phyloP scores from a whole-genome alignment of 2,888 invertebrate genomes.

The Tetropium fuscum region DNA sequence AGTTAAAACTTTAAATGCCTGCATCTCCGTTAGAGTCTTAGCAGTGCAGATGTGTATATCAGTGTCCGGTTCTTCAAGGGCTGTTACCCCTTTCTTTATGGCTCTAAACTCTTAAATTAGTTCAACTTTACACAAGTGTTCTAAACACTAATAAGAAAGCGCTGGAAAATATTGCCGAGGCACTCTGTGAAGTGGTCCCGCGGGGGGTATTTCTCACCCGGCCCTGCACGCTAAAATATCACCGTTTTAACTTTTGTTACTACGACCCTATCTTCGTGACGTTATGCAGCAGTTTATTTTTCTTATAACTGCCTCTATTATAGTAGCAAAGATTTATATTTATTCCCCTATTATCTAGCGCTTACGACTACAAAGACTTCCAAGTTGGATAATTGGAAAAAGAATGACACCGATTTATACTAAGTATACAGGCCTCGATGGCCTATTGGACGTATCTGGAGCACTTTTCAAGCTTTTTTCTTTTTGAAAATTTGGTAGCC shows the following conservation, averaged over 20 bases:
- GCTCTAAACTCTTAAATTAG: slow-evolving; percentile 66
- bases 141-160: slow-evolving; percentile 66
- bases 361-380: slow-evolving; percentile 29
- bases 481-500: too few relatives aligned
- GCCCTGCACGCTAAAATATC: slow-evolving; percentile 53
- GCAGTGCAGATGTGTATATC: slow-evolving; percentile 59
- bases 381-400: too few relatives aligned
- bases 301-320: slow-evolving; percentile 42
- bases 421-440: too few relatives aligned
- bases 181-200: slow-evolving; percentile 60
- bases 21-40: slow-evolving; percentile 46
- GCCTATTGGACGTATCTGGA: too few relatives aligned
- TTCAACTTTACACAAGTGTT: slow-evolving; percentile 64
- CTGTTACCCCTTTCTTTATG: slow-evolving; percentile 66
- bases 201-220: slow-evolving; percentile 59
- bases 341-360: slow-evolving; percentile 35
- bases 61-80: slow-evolving; percentile 64
- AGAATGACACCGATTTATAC: too few relatives aligned
- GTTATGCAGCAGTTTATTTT: slow-evolving; percentile 41
- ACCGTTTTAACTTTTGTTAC: slow-evolving; percentile 54
- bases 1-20: slow-evolving; percentile 55
- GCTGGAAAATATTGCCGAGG: slow-evolving; percentile 60
- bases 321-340: slow-evolving; percentile 41
- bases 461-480: too few relatives aligned
- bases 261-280: slow-evolving; percentile 37